These are phyloP conservation scores for Drosophila suboccidentalis DNA, from an alignment of 2,888 invertebrate species.

Conservation along the genomic window DNA sequence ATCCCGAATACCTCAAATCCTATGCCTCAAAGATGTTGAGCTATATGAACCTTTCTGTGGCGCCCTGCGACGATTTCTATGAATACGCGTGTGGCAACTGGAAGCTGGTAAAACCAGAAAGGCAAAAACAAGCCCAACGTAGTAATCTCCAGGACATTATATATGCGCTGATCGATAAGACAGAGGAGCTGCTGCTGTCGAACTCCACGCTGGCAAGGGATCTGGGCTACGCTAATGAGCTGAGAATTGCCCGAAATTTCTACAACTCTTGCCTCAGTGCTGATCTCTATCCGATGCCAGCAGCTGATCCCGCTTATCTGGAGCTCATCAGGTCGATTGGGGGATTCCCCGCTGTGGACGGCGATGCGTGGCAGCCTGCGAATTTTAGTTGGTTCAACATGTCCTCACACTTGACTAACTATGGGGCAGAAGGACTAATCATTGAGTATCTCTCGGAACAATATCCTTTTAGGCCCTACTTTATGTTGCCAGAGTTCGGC, in stretches of 20 bases:
- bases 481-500: conserved; percentile 79
- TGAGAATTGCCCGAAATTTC: conserved; percentile 73
- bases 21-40: too few relatives aligned
- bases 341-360: conserved; percentile 83
- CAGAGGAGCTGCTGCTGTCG: conserved; percentile 56
- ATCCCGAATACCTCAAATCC: too few relatives aligned
- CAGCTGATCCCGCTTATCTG: conserved; percentile 75
- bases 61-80: too few relatives aligned
- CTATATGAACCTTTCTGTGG: too few relatives aligned
- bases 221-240: conserved; percentile 67
- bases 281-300: conserved; percentile 70
- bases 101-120: too few relatives aligned
- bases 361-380: conserved; percentile 68
- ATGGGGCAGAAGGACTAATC: conserved; percentile 68
- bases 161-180: conserved; percentile 62
- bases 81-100: too few relatives aligned
- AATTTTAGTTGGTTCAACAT: conserved; percentile 84
- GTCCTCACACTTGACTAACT: conserved; percentile 82
- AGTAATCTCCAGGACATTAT: conserved; percentile 72
- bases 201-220: conserved; percentile 46
- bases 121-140: too few relatives aligned
- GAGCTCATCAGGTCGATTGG: conserved; percentile 77
- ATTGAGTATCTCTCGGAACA: conserved; percentile 62
- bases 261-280: conserved; percentile 74
- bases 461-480: conserved; percentile 80